phyloP scores from a whole-genome alignment of 2,113 vertebrate species.

The Chelonoidis abingdonii region DNA sequence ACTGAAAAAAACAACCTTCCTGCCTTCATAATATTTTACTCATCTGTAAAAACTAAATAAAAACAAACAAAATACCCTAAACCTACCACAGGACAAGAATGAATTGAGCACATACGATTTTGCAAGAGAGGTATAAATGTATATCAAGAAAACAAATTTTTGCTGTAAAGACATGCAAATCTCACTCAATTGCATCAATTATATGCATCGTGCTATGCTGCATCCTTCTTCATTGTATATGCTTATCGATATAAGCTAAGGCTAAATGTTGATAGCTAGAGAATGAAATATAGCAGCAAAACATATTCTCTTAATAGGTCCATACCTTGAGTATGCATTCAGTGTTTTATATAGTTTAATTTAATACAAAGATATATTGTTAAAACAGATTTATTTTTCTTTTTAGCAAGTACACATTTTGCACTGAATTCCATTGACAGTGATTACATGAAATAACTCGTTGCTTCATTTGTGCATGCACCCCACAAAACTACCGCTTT shows the following conservation, averaged over 20 bases:
- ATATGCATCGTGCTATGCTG: not conserved
- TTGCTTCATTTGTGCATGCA: rapidly evolving
- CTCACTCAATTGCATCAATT: not conserved
- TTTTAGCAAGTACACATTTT: not conserved
- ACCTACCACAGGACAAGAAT: not conserved
- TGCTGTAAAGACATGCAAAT: not conserved
- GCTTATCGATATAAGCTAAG: not conserved
- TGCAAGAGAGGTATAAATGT: not conserved
- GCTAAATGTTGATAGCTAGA: not conserved
- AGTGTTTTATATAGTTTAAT: not conserved
- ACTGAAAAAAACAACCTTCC: not conserved
- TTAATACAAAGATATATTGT: not conserved
- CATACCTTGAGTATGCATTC: not conserved
- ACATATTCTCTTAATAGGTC: not conserved
- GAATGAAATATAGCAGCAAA: not conserved
- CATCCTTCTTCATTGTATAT: not conserved
- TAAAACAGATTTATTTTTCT: not conserved
- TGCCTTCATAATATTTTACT: too few relatives aligned
- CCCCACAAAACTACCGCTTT: not conserved
- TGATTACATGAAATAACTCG: not conserved
- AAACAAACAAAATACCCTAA: too few relatives aligned
- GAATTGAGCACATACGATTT: not conserved
- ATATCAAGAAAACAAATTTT: not conserved
- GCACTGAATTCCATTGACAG: not conserved
- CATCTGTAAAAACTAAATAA: too few relatives aligned